Evolutionary conservation across 2,797 vertebrate genomes (phyloP).

Genomic region (Bryconaethiops microstoma): DNA sequence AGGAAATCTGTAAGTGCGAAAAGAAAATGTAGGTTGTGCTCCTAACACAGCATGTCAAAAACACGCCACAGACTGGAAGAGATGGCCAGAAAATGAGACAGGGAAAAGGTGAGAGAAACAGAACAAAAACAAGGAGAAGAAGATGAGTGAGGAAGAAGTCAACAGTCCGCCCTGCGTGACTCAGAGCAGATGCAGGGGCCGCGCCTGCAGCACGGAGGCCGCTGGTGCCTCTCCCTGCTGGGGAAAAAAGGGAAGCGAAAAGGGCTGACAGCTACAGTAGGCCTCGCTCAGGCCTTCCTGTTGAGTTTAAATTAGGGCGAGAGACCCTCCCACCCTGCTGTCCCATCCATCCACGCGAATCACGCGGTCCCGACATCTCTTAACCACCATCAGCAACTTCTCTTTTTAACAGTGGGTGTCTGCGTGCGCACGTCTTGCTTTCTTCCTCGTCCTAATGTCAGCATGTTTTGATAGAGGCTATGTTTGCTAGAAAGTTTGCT

Average conservation of each 20-base stretch:
- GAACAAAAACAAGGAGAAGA: background rate
- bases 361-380: slow-evolving; percentile 44
- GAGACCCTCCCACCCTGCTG: slow-evolving; percentile 46
- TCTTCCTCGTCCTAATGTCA: slow-evolving; percentile 29
- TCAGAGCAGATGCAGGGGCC: slow-evolving; percentile 55
- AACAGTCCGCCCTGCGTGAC: slow-evolving; percentile 55
- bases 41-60: background rate
- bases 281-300: slow-evolving; percentile 53
- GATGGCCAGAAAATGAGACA: background rate
- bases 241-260: slow-evolving; percentile 60
- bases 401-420: slow-evolving; percentile 40
- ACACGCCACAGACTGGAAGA: background rate
- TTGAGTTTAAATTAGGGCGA: slow-evolving; percentile 56
- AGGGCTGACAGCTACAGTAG: slow-evolving; percentile 56
- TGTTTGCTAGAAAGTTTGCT: slow-evolving; percentile 30
- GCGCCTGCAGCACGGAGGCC: slow-evolving; percentile 37
- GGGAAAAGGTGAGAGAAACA: background rate
- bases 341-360: slow-evolving; percentile 45
- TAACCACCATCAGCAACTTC: slow-evolving; percentile 51
- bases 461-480: slow-evolving; percentile 33
- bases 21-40: background rate
- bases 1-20: background rate
- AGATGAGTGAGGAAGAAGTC: slow-evolving; percentile 29
- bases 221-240: slow-evolving; percentile 42
- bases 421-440: slow-evolving; percentile 26